Evolutionary conservation across 1,140 invertebrate species (phyloP), one percentile per base, ranked within the genome.

Genomic region (Leptoteleia sp.): DNA sequence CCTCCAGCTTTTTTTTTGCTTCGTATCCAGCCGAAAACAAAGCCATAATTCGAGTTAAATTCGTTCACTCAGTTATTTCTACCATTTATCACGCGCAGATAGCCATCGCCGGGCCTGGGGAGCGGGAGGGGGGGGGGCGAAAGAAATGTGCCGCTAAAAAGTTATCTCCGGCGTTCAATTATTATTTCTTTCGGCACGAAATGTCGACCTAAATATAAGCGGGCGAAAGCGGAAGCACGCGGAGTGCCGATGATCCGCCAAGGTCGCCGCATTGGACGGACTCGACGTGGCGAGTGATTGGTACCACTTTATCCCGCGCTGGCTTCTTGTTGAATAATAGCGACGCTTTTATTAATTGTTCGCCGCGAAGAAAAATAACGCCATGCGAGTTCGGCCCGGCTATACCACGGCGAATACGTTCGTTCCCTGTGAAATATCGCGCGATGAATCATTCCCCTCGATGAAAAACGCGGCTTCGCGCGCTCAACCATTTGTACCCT

Each of bases 151-250:
- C 59, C 59, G 17, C 5, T 19, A 37, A 75, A 75, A 61, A 73
- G 59, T 73, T 73, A 73, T 73, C 70, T 57, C 15, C 61, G 72
- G 13, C 31, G 48, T 35, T 54, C 29, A 45, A 75, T 75, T 75
- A 65, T 67, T 75, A 75, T 75, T 75, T 75, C 71, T 75, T 75
- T 75, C 54, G 43, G 61, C 71, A 75, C 71, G 71, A 75, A 75
- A 75, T 67, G 61, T 42, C 71, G 61, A 75, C 71, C 71, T 67
- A 67, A 67, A 75, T 75, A 75, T 75, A 75, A 67, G 52, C 54
- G n/a, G 13, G 1, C 29, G 33, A 31, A 33, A 48, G 7, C 25
- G 55, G 55, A 50, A 59, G 13, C 37, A 11, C 37, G 12, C 8
- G 22, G 33, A 47, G 11, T 33, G 4, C 22, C 40, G 11, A 64